A percentile compares a stretch with the other conserved stretches of the same genome.
These are phyloP conservation scores for Lophochroa leadbeateri DNA, from an alignment of 2,113 vertebrate genomes.

Conservation along the genomic window DNA sequence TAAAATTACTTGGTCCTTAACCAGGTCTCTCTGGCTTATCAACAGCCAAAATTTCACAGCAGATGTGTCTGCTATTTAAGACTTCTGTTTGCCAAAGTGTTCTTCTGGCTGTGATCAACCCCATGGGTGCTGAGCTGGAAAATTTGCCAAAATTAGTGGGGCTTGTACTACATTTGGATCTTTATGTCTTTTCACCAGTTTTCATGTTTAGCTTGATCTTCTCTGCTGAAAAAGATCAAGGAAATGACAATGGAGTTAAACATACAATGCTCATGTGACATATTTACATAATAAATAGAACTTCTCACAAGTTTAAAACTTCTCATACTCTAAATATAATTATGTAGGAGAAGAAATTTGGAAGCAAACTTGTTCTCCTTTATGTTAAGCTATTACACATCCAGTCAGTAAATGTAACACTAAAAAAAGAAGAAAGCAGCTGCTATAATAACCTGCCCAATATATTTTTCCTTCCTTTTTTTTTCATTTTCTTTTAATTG, in stretches of 20 bases:
- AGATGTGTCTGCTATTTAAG: constrained; percentile 38
- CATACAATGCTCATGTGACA: not conserved
- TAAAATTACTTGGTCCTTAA: constrained; percentile 21
- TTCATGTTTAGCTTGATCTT: not conserved
- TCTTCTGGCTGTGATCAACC: constrained; percentile 25
- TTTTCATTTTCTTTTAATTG: not conserved
- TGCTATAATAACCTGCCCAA: not conserved
- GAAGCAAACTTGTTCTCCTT: not conserved
- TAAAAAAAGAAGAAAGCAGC: not conserved
- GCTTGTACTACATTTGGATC: not conserved
- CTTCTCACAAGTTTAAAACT: not conserved
- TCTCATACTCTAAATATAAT: not conserved
- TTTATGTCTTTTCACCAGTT: not conserved
- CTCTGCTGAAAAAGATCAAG: not conserved
- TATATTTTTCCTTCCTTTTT: not conserved
- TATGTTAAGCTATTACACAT: not conserved
- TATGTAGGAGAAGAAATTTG: not conserved
- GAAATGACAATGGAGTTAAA: not conserved
- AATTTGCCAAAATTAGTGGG: not conserved
- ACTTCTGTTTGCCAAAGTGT: constrained; percentile 39
- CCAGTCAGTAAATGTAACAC: not conserved
- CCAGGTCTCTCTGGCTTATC: constrained; percentile 9
- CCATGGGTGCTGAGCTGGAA: not conserved
- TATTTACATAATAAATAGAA: not conserved
- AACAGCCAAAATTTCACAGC: constrained; percentile 49